Evolutionary conservation across 2,797 vertebrate species (phyloP), one percentile per base, ranked within the genome.

Genomic region (Anguilla megastoma): DNA sequence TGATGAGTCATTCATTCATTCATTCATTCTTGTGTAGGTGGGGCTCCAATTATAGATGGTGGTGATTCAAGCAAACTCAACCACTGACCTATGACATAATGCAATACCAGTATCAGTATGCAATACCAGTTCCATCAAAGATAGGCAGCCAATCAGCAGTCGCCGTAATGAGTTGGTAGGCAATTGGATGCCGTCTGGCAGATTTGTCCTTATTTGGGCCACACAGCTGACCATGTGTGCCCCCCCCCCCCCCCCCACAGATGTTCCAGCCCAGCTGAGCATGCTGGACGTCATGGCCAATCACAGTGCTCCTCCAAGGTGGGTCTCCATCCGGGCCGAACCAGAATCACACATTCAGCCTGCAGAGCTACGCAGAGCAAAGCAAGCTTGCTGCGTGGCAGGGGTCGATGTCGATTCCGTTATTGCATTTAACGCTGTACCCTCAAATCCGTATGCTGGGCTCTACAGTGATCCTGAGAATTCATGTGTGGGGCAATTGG

Each of bases 251-350:
- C 0, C 21, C 41, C 71, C 21, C 41, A 48, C 85, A 88, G 88
- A 88, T 88, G 88, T 88, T 88, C 45, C 88, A 88, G 88, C 52
- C 88, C 85, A 83, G 45, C 48, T 88, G 66, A 82, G 33, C 41
- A 41, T 10, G 54, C 18, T 24, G 27, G 54, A 48, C 21, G 7
- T 58, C 16, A 21, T 0, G 7, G 36, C 58, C 14, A 2, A 2
- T 45, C 54, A 82, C 48, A 14, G 33, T 30, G n/a, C 41, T 6
- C 18, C 80, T 84, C 60, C 60, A 84, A 41, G 80, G 87, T 87
- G 58, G 30, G 87, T 52, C 18, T 66, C 48, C 36, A 9, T 48
- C 76, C 36, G 5, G 14, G 9, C 71, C 2, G 27, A 74, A 66
- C 2, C 9, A 48, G 21, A 48, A 80, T 18, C 12, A 5, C 24